Evolutionary conservation across 2,113 vertebrate species (phyloP), one percentile per base, ranked within the genome.

Genomic region (Polypterus senegalus): DNA sequence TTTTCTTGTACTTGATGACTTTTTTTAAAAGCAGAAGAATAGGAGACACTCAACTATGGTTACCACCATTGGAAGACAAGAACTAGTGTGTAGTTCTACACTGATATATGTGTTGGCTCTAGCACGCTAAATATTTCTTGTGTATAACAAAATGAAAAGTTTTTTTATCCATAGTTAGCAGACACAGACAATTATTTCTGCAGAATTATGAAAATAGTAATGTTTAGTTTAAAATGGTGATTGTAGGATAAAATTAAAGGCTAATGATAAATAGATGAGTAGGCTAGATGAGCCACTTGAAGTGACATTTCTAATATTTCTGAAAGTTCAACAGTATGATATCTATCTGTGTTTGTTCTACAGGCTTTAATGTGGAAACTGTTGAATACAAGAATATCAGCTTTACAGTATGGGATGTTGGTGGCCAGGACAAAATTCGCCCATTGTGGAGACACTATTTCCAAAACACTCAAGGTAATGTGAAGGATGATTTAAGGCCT

Each of bases 341-440:
- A 44, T 5, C 67, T 63, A 52, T 7, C n/a, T 63, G 4, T 45
- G 67, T 46, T 48, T 44, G 64, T 54, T 66, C 10, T 49, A 3
- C 81, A 97, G 94, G 93, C 57, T 97, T 98, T 83, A 97, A 98
- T 0, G 95, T 98, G 71, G 95, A 98, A 76, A 98, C 95, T 0
- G 93, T 97, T 77, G 95, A 97, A 68, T 97, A 98, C 83, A 98
- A 97, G 89, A 97, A 97, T 79, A 97, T 98, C 83, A 97, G 94
- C 81, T 98, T 98, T 79, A 98, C 94, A 5, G 95, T 98, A 61
- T 98, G 95, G 95, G 95, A 98, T 0, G 95, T 98, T 59, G 95
- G 95, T 60, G 95, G 95, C 79, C 95, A 98, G 82, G 95, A 98
- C 79, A 98, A 98, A 83, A 98, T 98, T 82, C 89, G 95, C 60